These are phyloP conservation scores for Plebejus melissa DNA, from an alignment of 2,888 invertebrate genomes.

Conservation along the genomic window DNA sequence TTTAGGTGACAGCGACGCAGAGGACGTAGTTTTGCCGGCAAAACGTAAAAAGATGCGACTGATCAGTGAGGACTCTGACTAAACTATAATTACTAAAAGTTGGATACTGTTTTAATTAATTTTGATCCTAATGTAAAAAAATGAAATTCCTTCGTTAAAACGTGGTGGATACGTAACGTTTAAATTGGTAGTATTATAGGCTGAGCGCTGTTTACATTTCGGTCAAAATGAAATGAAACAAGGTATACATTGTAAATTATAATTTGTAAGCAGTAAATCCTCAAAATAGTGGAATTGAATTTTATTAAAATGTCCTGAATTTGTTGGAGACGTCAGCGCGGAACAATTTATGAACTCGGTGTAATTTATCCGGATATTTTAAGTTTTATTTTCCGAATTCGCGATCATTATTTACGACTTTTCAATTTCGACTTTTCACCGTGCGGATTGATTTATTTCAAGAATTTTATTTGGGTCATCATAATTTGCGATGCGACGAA, in stretches of 20 bases:
- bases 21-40: conserved; percentile 50
- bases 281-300: conserved; percentile 27
- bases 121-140: background rate
- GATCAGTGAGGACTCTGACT: conserved; percentile 69
- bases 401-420: conserved; percentile 25
- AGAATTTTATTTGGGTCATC: conserved; percentile 43
- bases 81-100: conserved; percentile 24
- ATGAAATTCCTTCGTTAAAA: background rate
- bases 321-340: conserved; percentile 26
- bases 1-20: conserved; percentile 58
- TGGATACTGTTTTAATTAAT: background rate
- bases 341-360: conserved; percentile 29
- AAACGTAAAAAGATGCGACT: conserved; percentile 57
- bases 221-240: background rate
- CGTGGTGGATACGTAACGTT: background rate
- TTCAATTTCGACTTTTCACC: conserved; percentile 2
- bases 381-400: conserved; percentile 16
- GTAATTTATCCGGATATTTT: conserved; percentile 26
- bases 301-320: conserved; percentile 28
- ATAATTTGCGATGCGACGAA: background rate
- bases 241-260: conserved; percentile 28
- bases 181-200: background rate
- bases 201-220: background rate
- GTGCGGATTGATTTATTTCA: conserved; percentile 11
- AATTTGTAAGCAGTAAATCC: conserved; percentile 23